Conservation (phyloP, 2,113 vertebrate species). For the Caracal caracal region DNA sequence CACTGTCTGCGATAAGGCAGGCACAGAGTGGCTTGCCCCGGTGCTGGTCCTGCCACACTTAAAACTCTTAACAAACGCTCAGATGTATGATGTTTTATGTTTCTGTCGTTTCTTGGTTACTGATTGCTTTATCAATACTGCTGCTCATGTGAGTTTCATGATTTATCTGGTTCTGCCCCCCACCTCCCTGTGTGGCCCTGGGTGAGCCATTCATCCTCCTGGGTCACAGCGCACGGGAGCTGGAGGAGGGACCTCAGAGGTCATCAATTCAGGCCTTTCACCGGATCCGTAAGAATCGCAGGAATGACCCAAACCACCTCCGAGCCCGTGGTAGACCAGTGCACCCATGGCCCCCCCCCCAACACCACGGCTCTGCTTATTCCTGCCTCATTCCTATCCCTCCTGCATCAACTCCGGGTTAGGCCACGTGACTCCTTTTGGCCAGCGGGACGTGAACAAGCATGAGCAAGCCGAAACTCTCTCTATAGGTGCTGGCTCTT, state of each 20-base stretch:
- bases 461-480: not conserved
- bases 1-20: rapidly evolving
- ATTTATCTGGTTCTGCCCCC: constrained; percentile 39
- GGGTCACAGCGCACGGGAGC: not conserved
- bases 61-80: not conserved
- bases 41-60: rapidly evolving
- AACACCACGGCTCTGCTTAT: rapidly evolving
- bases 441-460: not conserved
- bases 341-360: rapidly evolving
- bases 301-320: not conserved
- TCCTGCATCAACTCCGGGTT: not conserved
- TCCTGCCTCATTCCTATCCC: not conserved
- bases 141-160: not conserved
- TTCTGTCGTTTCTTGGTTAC: not conserved
- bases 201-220: constrained; percentile 50
- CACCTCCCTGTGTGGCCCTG: constrained; percentile 57
- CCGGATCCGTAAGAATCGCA: not conserved
- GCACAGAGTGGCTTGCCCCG: not conserved
- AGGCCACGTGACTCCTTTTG: not conserved
- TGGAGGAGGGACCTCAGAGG: not conserved
- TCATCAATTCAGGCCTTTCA: constrained; percentile 1
- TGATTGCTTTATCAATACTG: constrained; percentile 63
- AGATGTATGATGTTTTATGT: not conserved
- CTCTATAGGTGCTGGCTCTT: rapidly evolving
- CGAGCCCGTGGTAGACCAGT: rapidly evolving